Base-by-base conservation (phyloP, 2,797 vertebrate genomes). In the Spizella passerina region DNA sequence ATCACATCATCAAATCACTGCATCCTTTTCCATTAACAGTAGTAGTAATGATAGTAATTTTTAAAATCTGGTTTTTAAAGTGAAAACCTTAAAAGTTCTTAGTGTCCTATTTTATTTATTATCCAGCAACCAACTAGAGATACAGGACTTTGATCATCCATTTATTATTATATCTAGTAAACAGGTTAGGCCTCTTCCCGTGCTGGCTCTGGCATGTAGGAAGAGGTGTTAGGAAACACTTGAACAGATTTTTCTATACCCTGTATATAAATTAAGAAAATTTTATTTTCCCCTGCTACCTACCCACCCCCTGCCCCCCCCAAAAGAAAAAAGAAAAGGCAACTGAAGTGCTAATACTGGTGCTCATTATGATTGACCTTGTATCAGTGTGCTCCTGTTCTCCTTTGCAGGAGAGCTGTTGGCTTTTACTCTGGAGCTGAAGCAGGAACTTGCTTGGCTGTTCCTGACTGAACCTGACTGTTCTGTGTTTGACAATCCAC, bases 231-330 rank as follows among this genome's bases (percentile, higher is more conserved):
- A 41, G 4, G 14, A 78, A 90, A 57, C 9, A 46, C 21, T 29
- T 63, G 23, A 64, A 64, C 77, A 56, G 41, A n/a, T 83, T 39
- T 44, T 30, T 66, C 13, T 71, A 16, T 53, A 43, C 43, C 7
- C 63, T 82, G 14, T 7, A 63, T 59, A 59, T 71, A 49, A 79
- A 63, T 84, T 81, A 19, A 12, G 24, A 76, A 47, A 47, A 50
- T n/a, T 69, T 55, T 46, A 32, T 59, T 86, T 82, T 87, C 19
- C 20, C 75, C 6, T 52, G 6, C 17, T 76, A 14, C 4, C 13
- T 41, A 22, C 23, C 18, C 49, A 7, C 4, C 3, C 0, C 1
- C 10, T 7, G 3, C 4, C 19, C 7, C 30, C 17, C 17, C 1
- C 9, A 20, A 46, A 72, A 30, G 7, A 16, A 56, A 15, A 38